Evolutionary conservation across 2,888 invertebrate species (phyloP), one percentile per base, ranked within the genome.

Genomic region (Zonitis immaculata): DNA sequence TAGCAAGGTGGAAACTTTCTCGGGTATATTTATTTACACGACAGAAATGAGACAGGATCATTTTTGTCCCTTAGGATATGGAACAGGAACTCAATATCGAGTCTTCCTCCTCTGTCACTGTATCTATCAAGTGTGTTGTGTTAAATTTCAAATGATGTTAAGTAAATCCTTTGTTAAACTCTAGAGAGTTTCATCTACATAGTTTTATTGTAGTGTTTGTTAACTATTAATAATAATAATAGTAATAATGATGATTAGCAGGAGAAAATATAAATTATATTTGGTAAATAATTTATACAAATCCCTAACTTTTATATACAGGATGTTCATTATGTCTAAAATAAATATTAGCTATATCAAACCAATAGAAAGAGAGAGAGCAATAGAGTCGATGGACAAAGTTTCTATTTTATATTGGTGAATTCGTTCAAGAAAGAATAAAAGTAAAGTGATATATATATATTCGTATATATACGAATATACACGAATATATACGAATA

Each of bases 21-120:
- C 18, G n/a, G 48, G 44, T 44, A 12, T 47, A 44, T 47, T 47
- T 47, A 44, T 47, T 47, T 52, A 47, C 52, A 47, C 35, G 44
- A 47, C 48, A 26, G n/a, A 27, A 22, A 46, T 45, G 39, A 22
- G 28, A 28, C 51, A 18, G 39, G 42, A 52, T 44, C 52, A 44
- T 35, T 51, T 45, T 16, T 9, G 27, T 42, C 51, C 51, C 42
- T 30, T 45, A 47, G 28, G 45, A 45, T 32, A 42, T 25, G 30
- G n/a, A 28, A 42, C 44, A 27, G 52, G 47, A 52, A 47, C 48
- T 44, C 12, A 47, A 52, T 52, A 52, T 44, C 32, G 25, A 47
- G 52, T 52, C 44, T 44, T 52, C 52, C 20, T 39, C 18, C 11
- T 39, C 39, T 39, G 11, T 39, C 20, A 20, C 39, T 11, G 18